Percentiles rank a stretch among this genome's conserved stretches.
Evolutionary conservation across 2,797 vertebrate genomes (phyloP).

Genomic region (Acomys russatus): DNA sequence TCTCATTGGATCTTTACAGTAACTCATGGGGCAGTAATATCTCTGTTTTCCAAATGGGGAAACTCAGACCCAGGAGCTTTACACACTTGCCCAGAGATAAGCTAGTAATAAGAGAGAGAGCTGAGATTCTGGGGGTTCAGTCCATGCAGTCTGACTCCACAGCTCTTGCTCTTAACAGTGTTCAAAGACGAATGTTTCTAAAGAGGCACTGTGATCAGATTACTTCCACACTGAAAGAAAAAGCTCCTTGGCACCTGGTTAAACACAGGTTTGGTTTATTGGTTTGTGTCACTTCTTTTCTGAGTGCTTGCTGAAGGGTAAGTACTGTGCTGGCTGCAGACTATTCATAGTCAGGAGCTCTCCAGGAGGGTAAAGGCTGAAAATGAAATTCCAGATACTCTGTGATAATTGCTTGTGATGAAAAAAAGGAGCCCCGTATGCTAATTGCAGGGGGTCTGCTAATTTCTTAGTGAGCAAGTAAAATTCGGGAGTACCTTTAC

Average conservation of each 20-base stretch:
- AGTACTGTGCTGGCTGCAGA: background rate
- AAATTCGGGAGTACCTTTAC: background rate
- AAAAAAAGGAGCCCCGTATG: background rate
- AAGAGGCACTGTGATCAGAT: conserved; percentile 60
- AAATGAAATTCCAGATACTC: conserved; percentile 16
- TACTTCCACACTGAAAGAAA: conserved; percentile 44
- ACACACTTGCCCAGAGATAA: conserved; percentile 60
- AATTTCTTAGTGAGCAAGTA: background rate
- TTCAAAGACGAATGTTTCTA: conserved; percentile 62
- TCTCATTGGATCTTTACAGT: conserved; percentile 5
- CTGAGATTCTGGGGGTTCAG: conserved; percentile 56
- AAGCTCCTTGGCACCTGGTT: conserved; percentile 46
- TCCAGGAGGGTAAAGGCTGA: conserved; percentile 32
- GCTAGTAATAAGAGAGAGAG: conserved; percentile 41
- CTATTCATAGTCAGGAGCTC: conserved; percentile 12
- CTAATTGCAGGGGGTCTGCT: conserved; percentile 2
- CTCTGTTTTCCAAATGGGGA: conserved; percentile 52
- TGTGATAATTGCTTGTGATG: background rate
- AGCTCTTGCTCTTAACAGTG: conserved; percentile 59
- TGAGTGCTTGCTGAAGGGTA: conserved; percentile 42
- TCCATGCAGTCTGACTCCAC: conserved; percentile 46
- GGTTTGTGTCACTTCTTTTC: conserved; percentile 32
- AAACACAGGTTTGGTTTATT: conserved; percentile 54
- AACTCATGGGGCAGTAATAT: conserved; percentile 40
- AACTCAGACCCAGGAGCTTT: conserved; percentile 58